Evolutionary conservation across 2,113 vertebrate genomes (phyloP).

Genomic region (Salminus brasiliensis): DNA sequence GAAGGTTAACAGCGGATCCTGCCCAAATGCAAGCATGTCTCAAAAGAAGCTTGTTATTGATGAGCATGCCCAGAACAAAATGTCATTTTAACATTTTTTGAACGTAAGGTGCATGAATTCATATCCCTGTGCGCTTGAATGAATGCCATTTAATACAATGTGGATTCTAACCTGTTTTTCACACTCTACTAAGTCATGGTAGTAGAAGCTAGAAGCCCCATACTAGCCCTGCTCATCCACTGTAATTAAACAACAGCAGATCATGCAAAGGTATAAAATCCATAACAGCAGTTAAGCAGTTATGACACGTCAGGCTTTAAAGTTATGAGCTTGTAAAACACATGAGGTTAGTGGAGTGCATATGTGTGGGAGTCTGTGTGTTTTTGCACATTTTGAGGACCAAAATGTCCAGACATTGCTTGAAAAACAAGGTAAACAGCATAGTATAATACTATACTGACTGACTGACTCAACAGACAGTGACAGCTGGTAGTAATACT

Average conservation of each 20-base stretch:
- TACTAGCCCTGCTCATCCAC: no score
- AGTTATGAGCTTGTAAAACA: constrained; percentile 19
- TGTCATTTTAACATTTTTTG: background rate
- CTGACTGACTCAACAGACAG: no score
- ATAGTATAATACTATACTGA: no score
- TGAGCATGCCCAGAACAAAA: constrained; percentile 1
- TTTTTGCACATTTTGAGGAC: no score
- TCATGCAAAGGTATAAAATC: background rate
- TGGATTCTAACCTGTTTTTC: background rate
- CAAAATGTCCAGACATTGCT: no score
- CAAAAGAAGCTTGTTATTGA: constrained; percentile 10
- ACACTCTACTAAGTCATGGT: background rate
- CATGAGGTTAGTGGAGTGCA: constrained; percentile 2
- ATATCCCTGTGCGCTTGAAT: background rate
- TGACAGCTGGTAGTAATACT: no score
- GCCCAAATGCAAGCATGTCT: constrained; percentile 19
- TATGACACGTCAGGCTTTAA: constrained; percentile 20
- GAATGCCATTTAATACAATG: constrained; percentile 9
- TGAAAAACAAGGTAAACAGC: no score
- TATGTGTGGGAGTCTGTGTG: no score
- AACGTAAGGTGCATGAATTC: no score
- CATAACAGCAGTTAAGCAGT: constrained; percentile 15
- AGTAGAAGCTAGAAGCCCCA: constrained; percentile 3
- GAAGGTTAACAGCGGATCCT: constrained; percentile 35
- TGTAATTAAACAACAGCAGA: constrained; percentile 15